Base-by-base conservation (phyloP, 2,113 vertebrate genomes). In the Copsychus sechellarum region DNA sequence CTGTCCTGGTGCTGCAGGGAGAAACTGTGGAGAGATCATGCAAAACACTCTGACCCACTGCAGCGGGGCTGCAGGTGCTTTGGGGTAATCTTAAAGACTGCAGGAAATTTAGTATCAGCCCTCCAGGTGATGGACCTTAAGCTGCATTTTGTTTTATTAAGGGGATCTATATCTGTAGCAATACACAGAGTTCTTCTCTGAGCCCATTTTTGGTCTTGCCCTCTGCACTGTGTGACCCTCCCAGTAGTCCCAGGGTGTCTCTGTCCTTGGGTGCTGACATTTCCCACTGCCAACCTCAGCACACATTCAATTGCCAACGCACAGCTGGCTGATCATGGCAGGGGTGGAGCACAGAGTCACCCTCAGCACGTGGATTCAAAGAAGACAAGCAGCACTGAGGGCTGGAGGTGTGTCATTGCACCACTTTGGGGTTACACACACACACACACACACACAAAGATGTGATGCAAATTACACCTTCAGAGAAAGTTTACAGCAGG, bases 161-260 rank as follows among this genome's bases (percentile, higher is more conserved):
- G 14, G 17, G 21, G 9, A 7, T 2, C 11, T 2, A 1, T 10
- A 2, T 7, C 65, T 38, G 34, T 67, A 58, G 34, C 12, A 40
- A 10, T 7, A 15, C 9, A 17, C 5, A 15, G 11, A 69, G 25
- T 3, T 88, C 26, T 60, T 34, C 33, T 60, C 25, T 40, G 33
- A 76, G 51, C 31, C 4, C 17, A 3, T 4, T 33, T 79, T 25
- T 47, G 28, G 43, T 29, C 38, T 64, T 0, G 0, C 9, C 29
- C 26, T 60, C 28, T 62, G 40, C 7, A 9, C 31, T 29, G 4
- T 31, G 17, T 38, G 65, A 81, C 11, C 11, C 18, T n/a, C 60
- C 26, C 26, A 47, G 43, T 1, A 40, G 24, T 11, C 34, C 33
- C 14, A 50, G 36, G 34, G 29, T 43, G 26, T 48, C 2, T 43